These are phyloP conservation scores for Acronicta psi DNA, from an alignment of 2,888 invertebrate species.

Conservation along the genomic window DNA sequence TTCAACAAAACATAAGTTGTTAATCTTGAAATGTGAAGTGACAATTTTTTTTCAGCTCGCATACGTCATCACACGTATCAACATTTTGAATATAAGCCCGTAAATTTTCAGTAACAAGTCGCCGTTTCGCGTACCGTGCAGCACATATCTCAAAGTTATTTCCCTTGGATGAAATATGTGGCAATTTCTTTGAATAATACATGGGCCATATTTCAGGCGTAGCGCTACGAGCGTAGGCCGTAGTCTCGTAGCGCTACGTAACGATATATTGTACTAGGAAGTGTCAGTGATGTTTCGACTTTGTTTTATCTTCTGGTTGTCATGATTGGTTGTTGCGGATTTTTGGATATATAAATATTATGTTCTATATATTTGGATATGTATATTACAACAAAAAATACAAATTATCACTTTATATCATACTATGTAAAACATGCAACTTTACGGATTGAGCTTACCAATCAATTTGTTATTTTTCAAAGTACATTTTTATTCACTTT, in stretches of 20 bases:
- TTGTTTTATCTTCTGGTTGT: slow-evolving; percentile 62
- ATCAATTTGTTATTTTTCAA: too few relatives aligned
- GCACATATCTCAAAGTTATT: slow-evolving; percentile 85
- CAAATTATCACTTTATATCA: too few relatives aligned
- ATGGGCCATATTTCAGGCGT: slow-evolving; percentile 89
- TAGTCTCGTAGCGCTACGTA: slow-evolving; percentile 63
- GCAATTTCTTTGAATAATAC: slow-evolving; percentile 91
- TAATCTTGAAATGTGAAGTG: slow-evolving; percentile 32
- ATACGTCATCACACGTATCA: slow-evolving; percentile 51
- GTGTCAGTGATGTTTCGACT: slow-evolving; percentile 66
- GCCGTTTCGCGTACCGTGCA: slow-evolving; percentile 66
- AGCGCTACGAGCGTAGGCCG: slow-evolving; percentile 72
- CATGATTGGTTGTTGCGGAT: slow-evolving; percentile 49
- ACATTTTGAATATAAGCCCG: slow-evolving; percentile 47
- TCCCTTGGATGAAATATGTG: slow-evolving; percentile 89
- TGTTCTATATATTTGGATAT: not conserved
- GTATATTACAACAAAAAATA: too few relatives aligned
- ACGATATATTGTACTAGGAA: slow-evolving; percentile 61
- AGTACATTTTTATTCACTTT: too few relatives aligned
- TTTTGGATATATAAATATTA: slow-evolving; percentile 23
- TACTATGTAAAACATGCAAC: too few relatives aligned
- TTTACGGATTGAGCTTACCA: too few relatives aligned
- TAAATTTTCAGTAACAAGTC: slow-evolving; percentile 59
- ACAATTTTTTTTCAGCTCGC: slow-evolving; percentile 37
- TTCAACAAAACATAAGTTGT: slow-evolving; percentile 20